A percentile compares a stretch with the other conserved stretches of the same genome.
These are phyloP conservation scores for Vombatus ursinus DNA, from an alignment of 2,113 vertebrate genomes.

Conservation along the genomic window DNA sequence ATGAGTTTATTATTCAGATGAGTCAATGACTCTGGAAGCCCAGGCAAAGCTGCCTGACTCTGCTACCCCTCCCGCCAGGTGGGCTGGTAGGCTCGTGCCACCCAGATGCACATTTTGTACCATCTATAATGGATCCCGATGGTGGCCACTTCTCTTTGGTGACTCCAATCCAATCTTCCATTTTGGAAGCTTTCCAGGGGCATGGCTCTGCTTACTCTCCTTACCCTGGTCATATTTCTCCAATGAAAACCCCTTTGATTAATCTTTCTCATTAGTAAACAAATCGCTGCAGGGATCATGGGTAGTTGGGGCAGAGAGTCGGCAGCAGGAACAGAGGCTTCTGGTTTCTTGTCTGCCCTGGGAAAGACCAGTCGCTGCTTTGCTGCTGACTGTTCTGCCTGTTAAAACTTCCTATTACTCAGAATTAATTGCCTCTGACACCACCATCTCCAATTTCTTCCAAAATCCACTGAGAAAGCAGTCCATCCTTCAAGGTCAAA, in stretches of 20 bases:
- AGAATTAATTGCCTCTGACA: slow-evolving; percentile 80
- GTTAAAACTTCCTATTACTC: slow-evolving; percentile 77
- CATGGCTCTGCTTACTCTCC: slow-evolving; percentile 23
- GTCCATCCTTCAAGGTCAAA: slow-evolving; percentile 73
- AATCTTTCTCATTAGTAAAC: slow-evolving; percentile 78
- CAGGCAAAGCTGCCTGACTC: not conserved
- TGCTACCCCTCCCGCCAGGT: not conserved
- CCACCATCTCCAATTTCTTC: slow-evolving; percentile 73
- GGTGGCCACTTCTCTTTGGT: not conserved
- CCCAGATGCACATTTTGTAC: not conserved
- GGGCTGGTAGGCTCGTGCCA: not conserved
- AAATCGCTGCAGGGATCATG: slow-evolving; percentile 72
- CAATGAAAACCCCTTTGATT: slow-evolving; percentile 66
- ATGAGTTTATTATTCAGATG: not conserved
- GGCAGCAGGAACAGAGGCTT: slow-evolving; percentile 61
- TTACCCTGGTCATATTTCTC: slow-evolving; percentile 68
- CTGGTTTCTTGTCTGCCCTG: slow-evolving; percentile 71
- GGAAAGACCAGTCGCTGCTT: slow-evolving; percentile 66
- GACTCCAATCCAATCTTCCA: slow-evolving; percentile 44
- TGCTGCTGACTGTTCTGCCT: slow-evolving; percentile 67
- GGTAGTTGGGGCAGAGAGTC: slow-evolving; percentile 72
- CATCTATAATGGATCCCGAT: not conserved
- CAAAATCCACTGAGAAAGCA: slow-evolving; percentile 67
- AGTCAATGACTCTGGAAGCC: not conserved
- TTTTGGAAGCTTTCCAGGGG: slow-evolving; percentile 66